Conservation (phyloP, 2,113 vertebrate genomes). For the Bolborhynchus lineola region DNA sequence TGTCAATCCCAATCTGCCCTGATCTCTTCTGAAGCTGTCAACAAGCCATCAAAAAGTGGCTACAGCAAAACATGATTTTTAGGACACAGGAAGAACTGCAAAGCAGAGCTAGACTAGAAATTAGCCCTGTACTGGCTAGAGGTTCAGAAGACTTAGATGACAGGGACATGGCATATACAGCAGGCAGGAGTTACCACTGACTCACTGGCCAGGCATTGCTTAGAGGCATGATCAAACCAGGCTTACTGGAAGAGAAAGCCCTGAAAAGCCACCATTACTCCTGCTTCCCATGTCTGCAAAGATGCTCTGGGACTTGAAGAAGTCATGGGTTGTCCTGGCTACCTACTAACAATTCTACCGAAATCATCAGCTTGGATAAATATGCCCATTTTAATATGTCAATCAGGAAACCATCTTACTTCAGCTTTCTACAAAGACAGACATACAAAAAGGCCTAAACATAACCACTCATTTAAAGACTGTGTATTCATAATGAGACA, state of each 20-base stretch:
- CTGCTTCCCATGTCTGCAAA: background rate
- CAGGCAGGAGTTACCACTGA: background rate
- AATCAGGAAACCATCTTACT: background rate
- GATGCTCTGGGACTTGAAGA: background rate
- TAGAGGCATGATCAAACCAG: background rate
- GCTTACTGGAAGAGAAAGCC: background rate
- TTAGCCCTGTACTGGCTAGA: background rate
- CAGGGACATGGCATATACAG: background rate
- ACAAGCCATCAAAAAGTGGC: background rate
- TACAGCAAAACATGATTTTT: background rate
- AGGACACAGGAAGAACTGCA: background rate
- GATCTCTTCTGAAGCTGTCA: background rate
- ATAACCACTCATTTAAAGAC: background rate
- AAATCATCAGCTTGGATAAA: background rate
- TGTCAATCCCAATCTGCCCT: background rate
- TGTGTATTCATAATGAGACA: background rate
- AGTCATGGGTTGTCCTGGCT: background rate
- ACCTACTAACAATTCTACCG: background rate
- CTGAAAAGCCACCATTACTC: background rate
- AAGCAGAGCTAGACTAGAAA: background rate
- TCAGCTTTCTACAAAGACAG: background rate
- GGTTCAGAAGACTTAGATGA: background rate
- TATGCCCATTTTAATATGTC: background rate
- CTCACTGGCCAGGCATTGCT: background rate
- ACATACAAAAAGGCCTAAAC: slow-evolving; percentile 3